Evolutionary conservation across 2,113 vertebrate genomes (phyloP).

Genomic region (Ptilonorhynchus violaceus): DNA sequence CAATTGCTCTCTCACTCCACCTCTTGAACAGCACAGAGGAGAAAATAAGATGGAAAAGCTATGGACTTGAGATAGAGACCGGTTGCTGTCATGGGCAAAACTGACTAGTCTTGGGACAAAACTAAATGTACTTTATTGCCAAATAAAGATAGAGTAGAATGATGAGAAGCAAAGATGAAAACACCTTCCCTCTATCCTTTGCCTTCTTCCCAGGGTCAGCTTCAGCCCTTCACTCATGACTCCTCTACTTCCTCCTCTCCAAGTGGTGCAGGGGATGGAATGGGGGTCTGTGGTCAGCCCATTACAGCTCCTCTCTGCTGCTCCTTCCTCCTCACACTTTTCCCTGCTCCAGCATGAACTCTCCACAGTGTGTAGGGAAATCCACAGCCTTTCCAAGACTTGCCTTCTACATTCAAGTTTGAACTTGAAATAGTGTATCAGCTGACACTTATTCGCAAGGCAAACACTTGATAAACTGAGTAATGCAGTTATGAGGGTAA

Average conservation of each 20-base stretch:
- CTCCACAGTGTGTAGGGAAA: not conserved
- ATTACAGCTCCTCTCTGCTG: not conserved
- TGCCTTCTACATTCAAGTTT: not conserved
- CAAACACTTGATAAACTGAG: not conserved
- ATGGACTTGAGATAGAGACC: not conserved
- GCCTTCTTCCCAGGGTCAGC: not conserved
- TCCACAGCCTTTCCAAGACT: not conserved
- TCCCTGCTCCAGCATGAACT: not conserved
- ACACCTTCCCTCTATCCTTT: rapidly evolving
- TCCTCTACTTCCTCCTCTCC: not conserved
- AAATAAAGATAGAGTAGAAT: not conserved
- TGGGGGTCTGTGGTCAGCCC: not conserved
- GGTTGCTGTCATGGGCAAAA: not conserved
- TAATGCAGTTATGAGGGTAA: not conserved
- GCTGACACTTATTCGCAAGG: rapidly evolving
- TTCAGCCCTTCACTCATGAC: not conserved
- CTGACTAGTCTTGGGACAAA: not conserved
- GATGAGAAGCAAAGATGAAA: not conserved
- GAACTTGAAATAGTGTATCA: not conserved
- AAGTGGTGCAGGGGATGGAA: rapidly evolving
- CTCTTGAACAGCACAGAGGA: not conserved
- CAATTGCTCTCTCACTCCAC: rapidly evolving
- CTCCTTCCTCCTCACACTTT: not conserved
- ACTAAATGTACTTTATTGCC: not conserved
- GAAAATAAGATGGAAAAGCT: not conserved